These are phyloP conservation scores for Pedicia rivosa DNA, from an alignment of 2,888 invertebrate genomes.

Conservation along the genomic window DNA sequence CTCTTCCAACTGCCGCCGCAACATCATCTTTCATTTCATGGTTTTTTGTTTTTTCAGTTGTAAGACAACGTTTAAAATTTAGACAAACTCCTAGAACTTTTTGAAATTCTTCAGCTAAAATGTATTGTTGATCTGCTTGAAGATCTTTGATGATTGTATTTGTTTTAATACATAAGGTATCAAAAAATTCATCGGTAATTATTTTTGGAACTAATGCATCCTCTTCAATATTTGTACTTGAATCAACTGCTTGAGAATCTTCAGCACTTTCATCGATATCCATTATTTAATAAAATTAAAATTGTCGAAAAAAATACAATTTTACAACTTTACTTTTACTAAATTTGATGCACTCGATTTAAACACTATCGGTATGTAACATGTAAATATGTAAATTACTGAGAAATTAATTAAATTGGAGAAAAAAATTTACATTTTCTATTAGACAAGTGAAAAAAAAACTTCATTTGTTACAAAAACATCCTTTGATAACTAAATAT, in stretches of 20 bases:
- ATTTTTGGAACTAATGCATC: conserved; percentile 27
- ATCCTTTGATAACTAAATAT: too few species aligned
- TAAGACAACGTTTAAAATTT: conserved; percentile 7
- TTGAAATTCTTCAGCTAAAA: conserved; percentile 10
- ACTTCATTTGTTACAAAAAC: too few species aligned
- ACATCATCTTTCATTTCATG: conserved; percentile 21
- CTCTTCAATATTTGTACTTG: conserved; percentile 18
- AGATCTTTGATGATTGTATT: conserved; percentile 8
- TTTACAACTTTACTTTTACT: too few species aligned
- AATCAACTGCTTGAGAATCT: background rate
- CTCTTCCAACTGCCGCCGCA: conserved; percentile 15
- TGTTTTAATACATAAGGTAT: conserved; percentile 15
- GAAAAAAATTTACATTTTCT: too few species aligned
- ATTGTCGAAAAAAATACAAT: background rate
- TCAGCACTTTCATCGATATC: background rate
- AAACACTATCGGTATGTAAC: too few species aligned
- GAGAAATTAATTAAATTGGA: too few species aligned
- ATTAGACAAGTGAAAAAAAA: too few species aligned
- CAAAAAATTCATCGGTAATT: conserved; percentile 26
- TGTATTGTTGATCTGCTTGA: conserved; percentile 10
- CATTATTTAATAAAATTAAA: conserved; percentile 1
- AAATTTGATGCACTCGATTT: too few species aligned
- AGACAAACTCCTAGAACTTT: conserved; percentile 8
- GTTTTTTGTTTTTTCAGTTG: conserved; percentile 8
- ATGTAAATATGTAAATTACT: too few species aligned